phyloP scores from a whole-genome alignment of 2,113 vertebrate genomes.

The Albula glossodonta region DNA sequence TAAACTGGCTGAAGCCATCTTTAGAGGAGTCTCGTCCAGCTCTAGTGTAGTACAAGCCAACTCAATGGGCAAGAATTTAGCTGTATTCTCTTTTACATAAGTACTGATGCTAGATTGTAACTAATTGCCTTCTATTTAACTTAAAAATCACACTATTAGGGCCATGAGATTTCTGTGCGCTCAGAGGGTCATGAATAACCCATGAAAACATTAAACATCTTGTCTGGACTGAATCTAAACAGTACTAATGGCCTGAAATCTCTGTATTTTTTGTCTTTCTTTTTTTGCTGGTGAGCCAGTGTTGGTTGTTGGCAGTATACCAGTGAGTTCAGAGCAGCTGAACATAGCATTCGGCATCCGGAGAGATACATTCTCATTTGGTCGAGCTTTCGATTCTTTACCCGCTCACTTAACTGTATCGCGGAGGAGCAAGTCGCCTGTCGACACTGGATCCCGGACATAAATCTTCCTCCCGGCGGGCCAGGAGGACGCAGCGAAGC shows the following conservation, averaged over 20 bases:
- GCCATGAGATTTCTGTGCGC: too few species aligned
- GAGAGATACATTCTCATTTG: not conserved
- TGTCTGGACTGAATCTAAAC: not conserved
- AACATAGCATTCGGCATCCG: not conserved
- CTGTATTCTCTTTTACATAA: too few species aligned
- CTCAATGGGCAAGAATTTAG: not conserved
- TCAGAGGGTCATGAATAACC: too few species aligned
- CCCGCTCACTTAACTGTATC: slow-evolving; percentile 22
- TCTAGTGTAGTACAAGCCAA: not conserved
- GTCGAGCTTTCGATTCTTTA: slow-evolving; percentile 16
- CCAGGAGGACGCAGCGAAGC: slow-evolving; percentile 40
- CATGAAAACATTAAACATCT: not conserved
- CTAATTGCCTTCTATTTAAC: too few species aligned
- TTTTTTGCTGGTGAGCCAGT: not conserved
- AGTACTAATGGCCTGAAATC: not conserved
- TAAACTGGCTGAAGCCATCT: too few species aligned
- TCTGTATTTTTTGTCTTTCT: not conserved
- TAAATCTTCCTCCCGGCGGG: slow-evolving; percentile 42
- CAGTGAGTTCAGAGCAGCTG: not conserved
- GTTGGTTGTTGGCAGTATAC: slow-evolving; percentile 1
- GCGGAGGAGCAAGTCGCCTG: slow-evolving; percentile 38
- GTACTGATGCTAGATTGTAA: too few species aligned
- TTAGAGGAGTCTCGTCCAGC: not conserved
- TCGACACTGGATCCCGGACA: slow-evolving; percentile 18
- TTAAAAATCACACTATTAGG: too few species aligned